Evolutionary conservation across 1,140 invertebrate genomes (phyloP).

Genomic region (Neoseiulus cucumeris): DNA sequence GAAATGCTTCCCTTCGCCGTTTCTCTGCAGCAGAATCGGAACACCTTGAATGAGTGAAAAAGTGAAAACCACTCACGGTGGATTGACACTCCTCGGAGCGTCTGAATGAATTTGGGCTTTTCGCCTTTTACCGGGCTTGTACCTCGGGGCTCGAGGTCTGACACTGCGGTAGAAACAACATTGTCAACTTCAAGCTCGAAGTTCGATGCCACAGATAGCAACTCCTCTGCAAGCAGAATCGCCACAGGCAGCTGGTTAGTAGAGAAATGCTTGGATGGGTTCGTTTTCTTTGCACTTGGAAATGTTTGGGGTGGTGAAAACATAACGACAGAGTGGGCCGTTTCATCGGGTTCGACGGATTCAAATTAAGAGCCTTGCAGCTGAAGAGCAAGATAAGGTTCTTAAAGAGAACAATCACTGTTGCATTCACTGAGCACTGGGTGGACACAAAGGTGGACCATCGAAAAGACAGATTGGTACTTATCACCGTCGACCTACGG

Average conservation of each 20-base stretch:
- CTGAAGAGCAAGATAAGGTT: too few relatives aligned
- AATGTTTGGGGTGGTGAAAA: too few relatives aligned
- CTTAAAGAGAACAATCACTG: too few relatives aligned
- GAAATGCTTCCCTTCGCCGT: not conserved
- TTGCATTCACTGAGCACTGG: too few relatives aligned
- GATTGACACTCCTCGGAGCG: conserved; percentile 16
- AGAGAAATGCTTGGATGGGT: not conserved
- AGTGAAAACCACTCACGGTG: conserved; percentile 15
- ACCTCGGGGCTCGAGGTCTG: conserved; percentile 13
- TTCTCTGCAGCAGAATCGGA: too few relatives aligned
- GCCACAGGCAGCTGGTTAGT: conserved; percentile 1
- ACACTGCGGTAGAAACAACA: conserved; percentile 10
- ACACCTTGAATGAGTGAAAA: too few relatives aligned
- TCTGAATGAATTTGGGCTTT: conserved; percentile 20
- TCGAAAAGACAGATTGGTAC: too few relatives aligned
- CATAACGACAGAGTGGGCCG: too few relatives aligned
- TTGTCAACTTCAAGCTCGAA: not conserved
- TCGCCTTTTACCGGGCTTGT: conserved; percentile 5
- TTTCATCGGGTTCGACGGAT: too few relatives aligned
- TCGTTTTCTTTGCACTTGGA: not conserved
- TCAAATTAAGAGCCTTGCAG: too few relatives aligned
- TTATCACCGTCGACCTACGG: too few relatives aligned
- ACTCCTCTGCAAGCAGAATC: conserved; percentile 8
- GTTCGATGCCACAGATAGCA: conserved; percentile 9
- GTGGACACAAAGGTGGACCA: too few relatives aligned